Base-by-base conservation (phyloP, 2,797 vertebrate genomes). In the Vespertilio murinus region DNA sequence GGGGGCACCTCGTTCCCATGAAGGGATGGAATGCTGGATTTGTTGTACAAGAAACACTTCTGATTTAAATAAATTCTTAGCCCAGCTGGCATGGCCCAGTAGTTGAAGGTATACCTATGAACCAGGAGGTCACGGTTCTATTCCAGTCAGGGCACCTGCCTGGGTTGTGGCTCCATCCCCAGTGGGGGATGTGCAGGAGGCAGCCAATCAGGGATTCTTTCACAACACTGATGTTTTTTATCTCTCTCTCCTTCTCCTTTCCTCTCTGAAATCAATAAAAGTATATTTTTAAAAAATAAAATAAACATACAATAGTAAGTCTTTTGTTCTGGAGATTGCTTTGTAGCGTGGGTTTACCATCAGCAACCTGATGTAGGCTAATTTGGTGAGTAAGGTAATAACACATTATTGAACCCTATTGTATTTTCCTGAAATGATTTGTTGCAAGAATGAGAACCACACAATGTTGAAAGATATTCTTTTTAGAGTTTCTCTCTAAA, bases 21-120 rank as follows among this genome's bases (percentile, higher is more conserved):
- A 99, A 97, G 98, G 98, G 98, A 99, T 99, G 99, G 99, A 99
- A 98, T 99, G 99, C 96, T 99, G 99, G 99, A 99, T 98, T 98
- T 99, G 99, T 97, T 99, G 99, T 97, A 99, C 98, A 97, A 99
- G 98, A 97, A 99, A 99, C 99, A 99, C 99, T 4, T 99, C 99
- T 0, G 99, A 99, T 98, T 99, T 99, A 97, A 99, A 99, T 97
- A 99, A 99, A 3, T 99, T 99, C 98, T 99, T 99, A 96, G 98
- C 99, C 96, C 99, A 99, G 56, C 10, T 10, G 5, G 56, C 56
- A 30, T 61, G 28, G 59, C 59, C 30, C 59, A 7, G 28, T 30
- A 2, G 59, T 30, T 61, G 28, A 59, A 25, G 23, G 11, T 28
- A 4, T 2, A 59, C 56, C 56, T 59, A 59, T 28, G 25, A 61